Evolutionary conservation across 2,113 vertebrate species (phyloP).

Genomic region (Sceloporus undulatus): DNA sequence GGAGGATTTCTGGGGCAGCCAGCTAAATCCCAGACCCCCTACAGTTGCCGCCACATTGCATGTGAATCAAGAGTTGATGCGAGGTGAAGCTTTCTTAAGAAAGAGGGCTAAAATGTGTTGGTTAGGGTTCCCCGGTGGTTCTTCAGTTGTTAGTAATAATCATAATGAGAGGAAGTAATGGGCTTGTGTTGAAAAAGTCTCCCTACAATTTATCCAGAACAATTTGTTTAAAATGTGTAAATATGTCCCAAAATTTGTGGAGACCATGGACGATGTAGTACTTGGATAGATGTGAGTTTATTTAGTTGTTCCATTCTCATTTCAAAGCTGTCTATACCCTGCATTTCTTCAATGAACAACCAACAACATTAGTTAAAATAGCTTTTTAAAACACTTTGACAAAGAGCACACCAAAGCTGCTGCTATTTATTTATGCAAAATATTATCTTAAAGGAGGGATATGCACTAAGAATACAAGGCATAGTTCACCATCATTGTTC

Average conservation of each 20-base stretch:
- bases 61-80: neutral
- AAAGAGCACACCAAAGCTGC: neutral
- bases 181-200: neutral
- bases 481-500: neutral
- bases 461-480: neutral
- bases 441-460: neutral
- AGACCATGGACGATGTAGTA: neutral
- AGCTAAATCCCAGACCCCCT: no score
- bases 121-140: neutral
- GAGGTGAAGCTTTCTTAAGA: neutral
- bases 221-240: neutral
- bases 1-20: no score
- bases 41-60: neutral
- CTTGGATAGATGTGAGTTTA: neutral
- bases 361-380: neutral
- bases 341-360: neutral
- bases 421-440: neutral
- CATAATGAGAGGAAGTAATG: neutral
- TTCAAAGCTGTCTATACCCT: neutral
- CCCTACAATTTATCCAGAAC: neutral
- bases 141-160: neutral
- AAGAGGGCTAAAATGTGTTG: neutral
- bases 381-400: neutral
- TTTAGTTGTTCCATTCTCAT: neutral
- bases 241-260: neutral